Base-by-base conservation (phyloP, 1,140 invertebrate species). In the Heliconius congener region DNA sequence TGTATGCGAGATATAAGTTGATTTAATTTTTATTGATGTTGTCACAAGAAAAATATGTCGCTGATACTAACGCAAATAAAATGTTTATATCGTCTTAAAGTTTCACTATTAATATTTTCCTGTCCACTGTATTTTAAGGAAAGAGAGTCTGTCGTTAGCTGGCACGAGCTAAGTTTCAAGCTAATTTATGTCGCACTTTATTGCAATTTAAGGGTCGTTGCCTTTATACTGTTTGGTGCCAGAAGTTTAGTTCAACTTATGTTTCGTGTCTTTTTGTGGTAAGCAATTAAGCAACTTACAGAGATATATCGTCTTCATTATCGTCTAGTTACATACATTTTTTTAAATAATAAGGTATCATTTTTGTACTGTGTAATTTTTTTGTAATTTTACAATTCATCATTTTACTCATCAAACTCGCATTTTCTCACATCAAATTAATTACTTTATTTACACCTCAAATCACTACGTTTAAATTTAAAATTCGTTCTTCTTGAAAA, bases 161-260 rank as follows among this genome's bases (percentile, higher is more conserved):
- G 84, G 82, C 85, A 82, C 79, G 79, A 80, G 72, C 73, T 80
- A 84, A 81, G 84, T 83, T 83, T 80, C 74, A 79, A 81, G 85
- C 88, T 90, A 90, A 89, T 91, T 89, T 87, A 81, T 85, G 86
- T 82, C 84, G 84, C 85, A 85, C 81, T 87, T 87, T 88, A 90
- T 88, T 83, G 84, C 84, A 88, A 85, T 87, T 89, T 89, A 89
- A 83, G 74, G 84, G 80, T 86, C 84, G 79, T 82, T 84, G 74
- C 79, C 76, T 81, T 77, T 34, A 74, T 37, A 72, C 76, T 73
- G 77, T 77, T 77, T 80, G 83, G 73, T 91, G 90, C 90, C 88
- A 91, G 86, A 88, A 85, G 66, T 88, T 84, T 74, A 73, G n/a
- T 77, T 81, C 60, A 83, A 80, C 77, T 78, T 81, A 79, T 71